Base-by-base conservation (phyloP, 1,140 invertebrate species). In the Potamilus streckersoni region DNA sequence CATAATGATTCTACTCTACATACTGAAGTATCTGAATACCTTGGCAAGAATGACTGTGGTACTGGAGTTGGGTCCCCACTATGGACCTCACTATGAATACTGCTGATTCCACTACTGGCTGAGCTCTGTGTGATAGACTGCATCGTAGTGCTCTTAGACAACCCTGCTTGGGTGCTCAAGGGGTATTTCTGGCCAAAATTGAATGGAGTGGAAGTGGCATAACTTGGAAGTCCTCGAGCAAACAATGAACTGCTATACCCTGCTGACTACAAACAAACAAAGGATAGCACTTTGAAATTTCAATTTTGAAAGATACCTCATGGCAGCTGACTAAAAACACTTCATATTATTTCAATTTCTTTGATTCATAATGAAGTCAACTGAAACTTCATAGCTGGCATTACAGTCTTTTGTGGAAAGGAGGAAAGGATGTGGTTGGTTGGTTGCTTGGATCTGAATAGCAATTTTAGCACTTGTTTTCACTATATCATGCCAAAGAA, bases 21-120 rank as follows among this genome's bases (percentile, higher is more conserved):
- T 38, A 38, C 2, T 38, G 38, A 6, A 8, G 8, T 38, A 38
- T 38, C 38, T 38, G 38, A 57, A 38, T 61, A 85, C 83, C 82
- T 82, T 20, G 84, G 84, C 59, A 80, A 63, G 31, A 85, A 85
- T 23, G 83, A 81, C 69, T 87, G 85, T 13, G 84, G 82, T 14
- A 87, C 79, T 19, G 85, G 83, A 17, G 84, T 83, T 0, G 79
- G 83, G 16, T 83, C 83, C 2, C 80, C 79, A 72, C 80, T 84
- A 55, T 68, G 58, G 17, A 78, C 65, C 16, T 79, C 81, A 62
- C 81, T 81, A 31, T 79, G 83, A 19, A 88, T 86, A 75, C 86
- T 87, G 74, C 87, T 87, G 73, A 88, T 85, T 23, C 87, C 87
- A 79, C 87, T 88, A 73, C 85, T 86, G 38, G 76, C 81, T n/a